Evolutionary conservation across 2,888 invertebrate species (phyloP).

Genomic region (Lacanobia wlatinum): DNA sequence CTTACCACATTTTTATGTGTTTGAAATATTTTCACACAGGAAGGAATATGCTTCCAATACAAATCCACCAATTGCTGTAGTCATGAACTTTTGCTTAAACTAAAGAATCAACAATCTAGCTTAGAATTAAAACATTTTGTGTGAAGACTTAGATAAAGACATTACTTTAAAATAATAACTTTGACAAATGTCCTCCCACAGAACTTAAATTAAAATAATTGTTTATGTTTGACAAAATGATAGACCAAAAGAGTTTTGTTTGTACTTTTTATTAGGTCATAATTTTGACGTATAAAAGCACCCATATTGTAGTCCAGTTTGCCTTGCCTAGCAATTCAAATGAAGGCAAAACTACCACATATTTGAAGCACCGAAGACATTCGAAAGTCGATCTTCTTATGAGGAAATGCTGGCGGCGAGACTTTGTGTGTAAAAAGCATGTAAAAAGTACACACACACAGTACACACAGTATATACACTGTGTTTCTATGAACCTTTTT

Average conservation of each 20-base stretch:
- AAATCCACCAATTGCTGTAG: background rate
- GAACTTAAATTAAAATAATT: background rate
- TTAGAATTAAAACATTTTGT: conserved; percentile 14
- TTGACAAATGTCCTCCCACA: conserved; percentile 17
- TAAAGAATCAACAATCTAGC: conserved; percentile 7
- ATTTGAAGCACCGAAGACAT: background rate
- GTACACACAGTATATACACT: too few relatives aligned
- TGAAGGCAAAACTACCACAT: too few relatives aligned
- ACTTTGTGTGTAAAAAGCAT: too few relatives aligned
- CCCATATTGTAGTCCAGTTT: conserved; percentile 11
- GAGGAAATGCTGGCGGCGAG: too few relatives aligned
- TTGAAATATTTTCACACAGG: conserved; percentile 1
- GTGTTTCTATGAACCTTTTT: too few relatives aligned
- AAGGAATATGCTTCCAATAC: background rate
- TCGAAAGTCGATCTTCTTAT: too few relatives aligned
- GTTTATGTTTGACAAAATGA: conserved; percentile 46
- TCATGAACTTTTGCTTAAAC: background rate
- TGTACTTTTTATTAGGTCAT: conserved; percentile 53
- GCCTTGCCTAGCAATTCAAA: background rate
- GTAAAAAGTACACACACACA: too few relatives aligned
- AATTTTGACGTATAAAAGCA: conserved; percentile 57
- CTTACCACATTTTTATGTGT: conserved; percentile 51
- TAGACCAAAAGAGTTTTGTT: conserved; percentile 23
- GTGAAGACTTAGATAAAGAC: background rate
- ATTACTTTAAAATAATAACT: conserved; percentile 21